Conservation (phyloP, 2,888 invertebrate genomes). For the Drosophila lutescens region DNA sequence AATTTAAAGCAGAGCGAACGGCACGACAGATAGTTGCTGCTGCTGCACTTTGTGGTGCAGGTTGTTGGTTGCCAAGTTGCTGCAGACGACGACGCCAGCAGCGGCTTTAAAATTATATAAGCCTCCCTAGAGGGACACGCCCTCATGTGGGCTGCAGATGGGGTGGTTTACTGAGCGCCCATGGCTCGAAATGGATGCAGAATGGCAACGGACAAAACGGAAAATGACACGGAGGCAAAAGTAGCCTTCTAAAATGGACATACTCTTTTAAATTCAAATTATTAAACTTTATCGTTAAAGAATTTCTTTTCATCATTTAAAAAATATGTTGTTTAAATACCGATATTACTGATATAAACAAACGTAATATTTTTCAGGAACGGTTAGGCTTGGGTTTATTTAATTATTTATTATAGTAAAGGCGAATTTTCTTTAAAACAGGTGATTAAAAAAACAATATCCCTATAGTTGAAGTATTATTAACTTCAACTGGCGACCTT, state of each 20-base stretch:
- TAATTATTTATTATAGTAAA: no score
- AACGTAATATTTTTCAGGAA: no score
- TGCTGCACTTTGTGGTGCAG: slow-evolving; percentile 10
- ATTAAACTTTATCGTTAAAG: no score
- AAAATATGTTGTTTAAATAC: no score
- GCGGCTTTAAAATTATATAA: slow-evolving; percentile 71
- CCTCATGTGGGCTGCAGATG: slow-evolving; percentile 13
- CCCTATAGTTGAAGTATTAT: slow-evolving; percentile 16
- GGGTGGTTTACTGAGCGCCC: slow-evolving; percentile 11
- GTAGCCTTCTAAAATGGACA: no score
- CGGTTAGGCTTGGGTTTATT: no score
- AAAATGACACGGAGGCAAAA: no score
- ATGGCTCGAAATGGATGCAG: slow-evolving; percentile 12
- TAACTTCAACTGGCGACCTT: slow-evolving; percentile 83
- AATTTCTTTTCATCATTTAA: no score
- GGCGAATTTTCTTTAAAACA: no score
- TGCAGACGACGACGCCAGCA: slow-evolving; percentile 26
- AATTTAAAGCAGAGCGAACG: slow-evolving; percentile 58
- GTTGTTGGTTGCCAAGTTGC: slow-evolving; percentile 2
- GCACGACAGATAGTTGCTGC: slow-evolving; percentile 11
- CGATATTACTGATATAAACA: no score
- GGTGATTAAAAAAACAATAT: no score
- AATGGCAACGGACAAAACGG: slow-evolving; percentile 1
- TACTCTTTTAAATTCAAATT: no score
- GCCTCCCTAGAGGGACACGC: slow-evolving; percentile 28